Percentiles rank a stretch among this genome's conserved stretches.
Evolutionary conservation across 2,888 invertebrate genomes (phyloP).

Genomic region (Zele albiditarsus): DNA sequence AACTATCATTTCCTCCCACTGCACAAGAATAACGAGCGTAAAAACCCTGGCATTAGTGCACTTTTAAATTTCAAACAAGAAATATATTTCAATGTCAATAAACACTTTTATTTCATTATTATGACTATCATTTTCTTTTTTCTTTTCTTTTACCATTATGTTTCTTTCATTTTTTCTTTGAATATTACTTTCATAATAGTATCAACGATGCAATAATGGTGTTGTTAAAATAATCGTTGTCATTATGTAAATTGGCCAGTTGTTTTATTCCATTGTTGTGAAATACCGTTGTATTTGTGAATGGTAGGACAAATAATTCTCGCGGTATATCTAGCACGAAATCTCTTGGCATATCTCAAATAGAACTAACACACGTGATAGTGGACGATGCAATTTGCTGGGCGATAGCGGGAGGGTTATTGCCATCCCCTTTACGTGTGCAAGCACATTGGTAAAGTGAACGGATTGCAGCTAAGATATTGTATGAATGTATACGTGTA

Average conservation of each 20-base stretch:
- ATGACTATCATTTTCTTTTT: background rate
- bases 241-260: background rate
- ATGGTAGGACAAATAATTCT: too few relatives aligned
- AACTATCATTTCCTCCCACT: background rate
- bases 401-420: constrained; percentile 41
- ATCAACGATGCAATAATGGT: background rate
- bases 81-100: background rate
- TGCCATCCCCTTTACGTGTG: constrained; percentile 44
- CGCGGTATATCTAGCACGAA: background rate
- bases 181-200: background rate
- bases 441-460: constrained; percentile 35
- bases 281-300: background rate
- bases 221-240: background rate
- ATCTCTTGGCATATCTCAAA: constrained; percentile 28
- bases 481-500: background rate
- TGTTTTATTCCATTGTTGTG: background rate
- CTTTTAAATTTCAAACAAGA: background rate
- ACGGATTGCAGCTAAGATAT: constrained; percentile 22
- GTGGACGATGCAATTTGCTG: constrained; percentile 48
- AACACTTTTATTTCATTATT: background rate
- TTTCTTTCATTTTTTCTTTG: background rate
- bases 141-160: background rate
- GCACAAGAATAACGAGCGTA: constrained; percentile 7
- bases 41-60: background rate
- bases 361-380: constrained; percentile 40